Percentiles rank a stretch among this genome's conserved stretches.
Evolutionary conservation across 2,888 invertebrate genomes (phyloP).

Genomic region (Zygothrica quintamaculata): DNA sequence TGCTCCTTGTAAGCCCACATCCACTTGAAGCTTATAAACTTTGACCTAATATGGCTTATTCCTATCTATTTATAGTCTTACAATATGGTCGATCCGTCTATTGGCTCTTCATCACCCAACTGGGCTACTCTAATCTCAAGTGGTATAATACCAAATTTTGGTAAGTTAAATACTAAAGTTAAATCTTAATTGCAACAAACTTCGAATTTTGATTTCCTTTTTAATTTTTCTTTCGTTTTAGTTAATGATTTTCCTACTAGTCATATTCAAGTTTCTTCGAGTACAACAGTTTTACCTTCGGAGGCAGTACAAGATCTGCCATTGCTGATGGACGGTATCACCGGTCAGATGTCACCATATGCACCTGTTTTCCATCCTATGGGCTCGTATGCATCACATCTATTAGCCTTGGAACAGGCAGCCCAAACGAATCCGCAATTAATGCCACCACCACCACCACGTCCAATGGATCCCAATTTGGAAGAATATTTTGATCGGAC

Average conservation of each 20-base stretch:
- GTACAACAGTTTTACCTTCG: neutral
- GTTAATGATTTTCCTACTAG: neutral
- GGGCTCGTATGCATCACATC: slow-evolving; percentile 40
- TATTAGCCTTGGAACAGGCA: slow-evolving; percentile 34
- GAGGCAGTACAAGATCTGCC: slow-evolving; percentile 2
- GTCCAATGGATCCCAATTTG: neutral
- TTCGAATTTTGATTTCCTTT: too few species aligned
- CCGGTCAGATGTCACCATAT: slow-evolving; percentile 48
- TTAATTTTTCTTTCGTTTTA: too few species aligned
- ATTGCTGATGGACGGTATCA: neutral
- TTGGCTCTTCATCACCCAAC: slow-evolving; percentile 50
- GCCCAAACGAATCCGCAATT: slow-evolving; percentile 15
- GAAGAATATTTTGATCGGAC: neutral
- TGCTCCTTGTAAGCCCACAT: too few species aligned
- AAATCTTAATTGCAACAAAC: too few species aligned
- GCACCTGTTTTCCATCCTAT: slow-evolving; percentile 53
- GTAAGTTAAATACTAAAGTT: slow-evolving; percentile 23
- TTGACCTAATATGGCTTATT: neutral
- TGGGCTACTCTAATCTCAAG: slow-evolving; percentile 36
- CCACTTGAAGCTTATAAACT: too few species aligned
- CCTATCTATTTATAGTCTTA: neutral
- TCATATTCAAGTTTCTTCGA: neutral
- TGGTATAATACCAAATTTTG: neutral
- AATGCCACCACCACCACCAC: neutral
- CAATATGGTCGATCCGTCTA: slow-evolving; percentile 40